Base-by-base conservation (phyloP, 2,888 invertebrate genomes). In the Nomada fucata region DNA sequence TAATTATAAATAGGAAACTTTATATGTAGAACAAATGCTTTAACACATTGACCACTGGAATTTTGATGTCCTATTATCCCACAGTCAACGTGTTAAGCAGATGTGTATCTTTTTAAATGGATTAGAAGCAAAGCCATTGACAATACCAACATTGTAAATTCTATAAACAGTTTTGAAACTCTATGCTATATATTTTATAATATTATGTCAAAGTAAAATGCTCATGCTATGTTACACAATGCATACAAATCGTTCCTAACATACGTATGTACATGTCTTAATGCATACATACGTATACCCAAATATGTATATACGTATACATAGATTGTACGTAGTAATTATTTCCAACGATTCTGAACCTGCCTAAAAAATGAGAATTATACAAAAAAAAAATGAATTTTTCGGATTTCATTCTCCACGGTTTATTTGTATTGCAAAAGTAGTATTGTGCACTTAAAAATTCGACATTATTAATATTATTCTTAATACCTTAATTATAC, bases 401-500 rank as follows among this genome's bases (percentile, higher is more conserved):
- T 61, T 73, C 44, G 55, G 52, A 55, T 7, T 83, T 61, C 50
- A 52, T 59, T 70, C 26, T 72, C 65, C 52, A 79, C 26, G 26
- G 26, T 75, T 74, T 68, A 76, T 73, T 77, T 76, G 53, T 72
- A 63, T 64, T 55, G 71, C 36, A 64, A 74, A 74, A 70, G 26
- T 69, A 52, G 71, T 63, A 76, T 69, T 73, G 70, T 77, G 77
- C 65, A 84, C 29, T 74, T 73, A 47, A 64, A 84, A 81, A 79
- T 65, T 81, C 20, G 47, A 81, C 71, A 20, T 23, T 60, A 71
- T 68, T 18, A 76, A 60, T 61, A 53, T 60, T 64, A 78, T 67
- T 50, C 18, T 55, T 67, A 29, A 67, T 85, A 70, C 36, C 83
- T 72, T 75, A 85, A 60, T 79, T 76, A 75, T 73, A 63, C 76